These are phyloP conservation scores for Villa cingulata DNA, from an alignment of 2,888 invertebrate genomes.

Conservation along the genomic window DNA sequence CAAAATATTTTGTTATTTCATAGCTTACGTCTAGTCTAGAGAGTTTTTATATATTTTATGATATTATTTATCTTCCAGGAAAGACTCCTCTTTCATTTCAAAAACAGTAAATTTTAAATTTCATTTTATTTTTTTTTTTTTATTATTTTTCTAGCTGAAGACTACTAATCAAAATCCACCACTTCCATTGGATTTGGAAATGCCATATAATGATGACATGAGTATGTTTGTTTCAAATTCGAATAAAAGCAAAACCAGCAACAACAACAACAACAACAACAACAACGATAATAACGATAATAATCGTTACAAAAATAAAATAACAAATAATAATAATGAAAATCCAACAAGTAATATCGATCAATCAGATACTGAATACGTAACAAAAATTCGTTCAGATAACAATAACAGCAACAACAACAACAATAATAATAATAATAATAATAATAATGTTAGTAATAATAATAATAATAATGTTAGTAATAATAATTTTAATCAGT, in stretches of 20 bases:
- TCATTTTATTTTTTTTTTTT: too few species aligned
- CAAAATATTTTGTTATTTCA: too few species aligned
- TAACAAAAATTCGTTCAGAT: neutral
- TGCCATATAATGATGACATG: slow-evolving; percentile 49
- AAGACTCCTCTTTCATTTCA: too few species aligned
- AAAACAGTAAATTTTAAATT: too few species aligned
- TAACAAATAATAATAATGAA: slow-evolving; percentile 9
- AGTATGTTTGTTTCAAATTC: slow-evolving; percentile 36
- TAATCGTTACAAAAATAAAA: slow-evolving; percentile 28
- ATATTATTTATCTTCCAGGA: too few species aligned
- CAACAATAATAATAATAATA: slow-evolving; percentile 1
- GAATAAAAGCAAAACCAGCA: too few species aligned
- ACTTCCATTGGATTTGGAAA: slow-evolving; percentile 49
- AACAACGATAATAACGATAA: neutral
- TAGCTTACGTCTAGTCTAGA: too few species aligned
- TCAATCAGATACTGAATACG: neutral
- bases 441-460: slow-evolving; percentile 2
- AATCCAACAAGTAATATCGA: neutral
- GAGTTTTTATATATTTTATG: too few species aligned
- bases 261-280: too few species aligned
- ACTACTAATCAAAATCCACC: slow-evolving; percentile 42
- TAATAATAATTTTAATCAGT: neutral
- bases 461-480: neutral
- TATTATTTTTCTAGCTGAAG: slow-evolving; percentile 3
- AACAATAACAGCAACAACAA: neutral